These are phyloP conservation scores for Prionailurus viverrinus DNA, from an alignment of 2,113 vertebrate species.

Conservation along the genomic window DNA sequence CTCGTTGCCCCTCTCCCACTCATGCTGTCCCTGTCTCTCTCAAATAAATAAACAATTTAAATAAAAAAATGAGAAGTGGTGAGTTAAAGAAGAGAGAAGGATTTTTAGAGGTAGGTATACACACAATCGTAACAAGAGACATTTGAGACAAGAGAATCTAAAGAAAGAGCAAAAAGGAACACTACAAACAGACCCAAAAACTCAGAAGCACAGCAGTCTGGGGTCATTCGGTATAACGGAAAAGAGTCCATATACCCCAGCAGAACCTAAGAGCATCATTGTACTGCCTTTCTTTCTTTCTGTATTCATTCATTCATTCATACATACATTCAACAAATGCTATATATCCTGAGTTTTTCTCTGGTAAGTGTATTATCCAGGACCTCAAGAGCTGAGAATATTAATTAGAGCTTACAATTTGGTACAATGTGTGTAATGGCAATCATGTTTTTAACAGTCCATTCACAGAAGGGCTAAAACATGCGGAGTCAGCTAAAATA, in stretches of 20 bases:
- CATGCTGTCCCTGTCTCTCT: too few relatives aligned
- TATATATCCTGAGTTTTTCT: conserved; percentile 17
- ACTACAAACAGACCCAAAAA: not conserved
- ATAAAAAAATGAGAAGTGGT: not conserved
- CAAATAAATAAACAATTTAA: too few relatives aligned
- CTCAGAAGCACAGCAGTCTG: not conserved
- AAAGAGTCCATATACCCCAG: not conserved
- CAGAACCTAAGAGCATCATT: not conserved
- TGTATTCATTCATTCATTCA: not conserved
- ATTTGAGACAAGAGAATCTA: conserved; percentile 20
- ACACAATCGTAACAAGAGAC: not conserved
- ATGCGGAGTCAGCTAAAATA: conserved; percentile 12
- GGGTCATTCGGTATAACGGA: not conserved
- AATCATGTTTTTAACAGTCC: not conserved
- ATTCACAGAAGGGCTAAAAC: not conserved
- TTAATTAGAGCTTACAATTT: not conserved
- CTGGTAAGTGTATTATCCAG: not conserved
- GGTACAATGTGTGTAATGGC: not conserved
- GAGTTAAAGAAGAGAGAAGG: conserved; percentile 9
- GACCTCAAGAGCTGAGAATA: not conserved
- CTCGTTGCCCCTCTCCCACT: too few relatives aligned
- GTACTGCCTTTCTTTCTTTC: not conserved
- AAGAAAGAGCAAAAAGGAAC: conserved; percentile 26
- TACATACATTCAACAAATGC: not conserved
- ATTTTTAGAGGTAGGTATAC: not conserved